phyloP scores from a whole-genome alignment of 37 sponge, comb jelly and placozoan species.

The Beroe ovata region DNA sequence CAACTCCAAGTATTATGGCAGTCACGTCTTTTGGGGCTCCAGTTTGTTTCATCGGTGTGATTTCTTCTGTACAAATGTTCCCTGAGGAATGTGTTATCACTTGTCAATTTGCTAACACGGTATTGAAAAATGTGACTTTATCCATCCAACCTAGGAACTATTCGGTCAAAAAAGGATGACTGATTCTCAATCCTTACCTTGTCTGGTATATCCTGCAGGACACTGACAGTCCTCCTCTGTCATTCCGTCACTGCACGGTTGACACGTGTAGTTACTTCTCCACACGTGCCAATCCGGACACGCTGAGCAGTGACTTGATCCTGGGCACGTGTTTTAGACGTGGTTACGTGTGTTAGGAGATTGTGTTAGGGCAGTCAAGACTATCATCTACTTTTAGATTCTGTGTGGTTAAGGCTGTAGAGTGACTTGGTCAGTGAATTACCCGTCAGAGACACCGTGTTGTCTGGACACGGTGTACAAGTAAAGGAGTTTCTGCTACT shows the following conservation, averaged over 20 bases:
- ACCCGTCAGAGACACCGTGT: conserved; percentile 22
- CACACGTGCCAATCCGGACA: neutral
- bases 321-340: neutral
- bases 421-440: too few species aligned
- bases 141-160: too few species aligned
- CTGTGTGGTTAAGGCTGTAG: too few species aligned
- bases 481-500: neutral
- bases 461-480: neutral
- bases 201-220: neutral
- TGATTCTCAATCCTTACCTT: too few species aligned
- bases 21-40: neutral
- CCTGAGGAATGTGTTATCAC: too few species aligned
- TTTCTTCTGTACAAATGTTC: neutral
- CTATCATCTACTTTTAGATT: too few species aligned
- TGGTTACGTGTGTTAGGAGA: too few species aligned
- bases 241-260: neutral
- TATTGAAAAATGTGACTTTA: too few species aligned
- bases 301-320: neutral
- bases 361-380: too few species aligned
- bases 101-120: too few species aligned
- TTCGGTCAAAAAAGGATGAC: too few species aligned
- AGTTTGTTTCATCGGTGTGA: neutral
- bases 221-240: neutral
- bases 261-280: neutral
- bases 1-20: neutral